Evolutionary conservation across 2,797 vertebrate genomes (phyloP).

Genomic region (Fratercula arctica): DNA sequence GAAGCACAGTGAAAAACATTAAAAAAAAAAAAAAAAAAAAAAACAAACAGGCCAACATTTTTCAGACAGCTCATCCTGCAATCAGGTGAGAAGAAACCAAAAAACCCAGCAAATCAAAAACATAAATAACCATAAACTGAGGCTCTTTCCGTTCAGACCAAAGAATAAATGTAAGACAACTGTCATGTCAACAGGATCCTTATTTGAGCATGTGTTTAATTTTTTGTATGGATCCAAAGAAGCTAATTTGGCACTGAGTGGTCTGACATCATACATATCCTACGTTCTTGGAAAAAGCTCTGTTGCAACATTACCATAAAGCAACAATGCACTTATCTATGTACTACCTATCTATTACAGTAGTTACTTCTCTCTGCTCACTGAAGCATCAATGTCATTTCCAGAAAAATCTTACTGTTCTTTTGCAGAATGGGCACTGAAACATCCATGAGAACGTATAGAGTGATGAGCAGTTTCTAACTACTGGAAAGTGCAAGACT

Average conservation of each 20-base stretch:
- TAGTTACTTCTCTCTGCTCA: neutral
- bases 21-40: neutral
- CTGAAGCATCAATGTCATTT: neutral
- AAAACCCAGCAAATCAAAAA: neutral
- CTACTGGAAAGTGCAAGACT: neutral
- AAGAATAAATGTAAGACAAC: neutral
- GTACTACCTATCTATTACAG: no score
- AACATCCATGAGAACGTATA: neutral
- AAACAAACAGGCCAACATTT: neutral
- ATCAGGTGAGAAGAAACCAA: neutral
- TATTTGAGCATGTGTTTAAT: neutral
- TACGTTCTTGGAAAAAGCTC: neutral
- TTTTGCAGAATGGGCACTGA: neutral
- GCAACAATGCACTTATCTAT: neutral
- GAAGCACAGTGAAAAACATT: neutral
- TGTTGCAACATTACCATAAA: neutral
- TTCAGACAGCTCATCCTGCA: neutral
- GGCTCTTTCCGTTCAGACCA: neutral
- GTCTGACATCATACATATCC: neutral
- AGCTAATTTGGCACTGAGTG: neutral
- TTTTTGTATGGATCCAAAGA: neutral
- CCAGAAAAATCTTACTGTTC: neutral
- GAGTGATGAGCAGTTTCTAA: neutral
- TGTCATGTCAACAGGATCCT: neutral
- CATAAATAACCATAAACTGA: neutral